phyloP scores from a whole-genome alignment of 2,797 vertebrate species.

The Artibeus lituratus region DNA sequence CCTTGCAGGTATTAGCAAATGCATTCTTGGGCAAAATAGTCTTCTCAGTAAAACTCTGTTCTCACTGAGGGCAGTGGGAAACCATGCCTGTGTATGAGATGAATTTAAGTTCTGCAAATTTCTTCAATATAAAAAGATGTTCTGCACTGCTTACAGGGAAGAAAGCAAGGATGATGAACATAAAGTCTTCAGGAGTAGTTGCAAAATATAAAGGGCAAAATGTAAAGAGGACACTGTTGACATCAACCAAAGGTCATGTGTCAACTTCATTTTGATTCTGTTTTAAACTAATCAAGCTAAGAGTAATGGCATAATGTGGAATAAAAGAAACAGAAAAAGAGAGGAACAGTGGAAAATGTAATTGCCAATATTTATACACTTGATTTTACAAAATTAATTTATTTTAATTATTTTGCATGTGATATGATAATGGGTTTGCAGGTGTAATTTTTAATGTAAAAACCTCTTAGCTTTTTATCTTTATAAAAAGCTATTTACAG shows the following conservation, averaged over 20 bases:
- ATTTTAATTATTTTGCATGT: background rate
- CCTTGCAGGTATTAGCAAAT: background rate
- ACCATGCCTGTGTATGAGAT: background rate
- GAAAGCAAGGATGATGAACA: background rate
- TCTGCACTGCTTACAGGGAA: background rate
- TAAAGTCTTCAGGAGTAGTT: background rate
- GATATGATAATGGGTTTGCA: background rate
- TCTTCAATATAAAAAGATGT: background rate
- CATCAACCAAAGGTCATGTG: background rate
- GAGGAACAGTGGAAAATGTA: background rate
- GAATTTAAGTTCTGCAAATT: background rate
- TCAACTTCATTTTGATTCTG: background rate
- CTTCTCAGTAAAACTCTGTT: background rate
- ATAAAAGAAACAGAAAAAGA: background rate
- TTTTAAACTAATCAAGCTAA: background rate
- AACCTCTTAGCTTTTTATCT: background rate
- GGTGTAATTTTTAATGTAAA: background rate
- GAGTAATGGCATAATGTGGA: background rate
- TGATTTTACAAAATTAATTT: background rate
- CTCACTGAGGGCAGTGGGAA: background rate
- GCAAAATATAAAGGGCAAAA: background rate
- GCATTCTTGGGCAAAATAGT: background rate
- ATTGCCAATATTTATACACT: background rate
- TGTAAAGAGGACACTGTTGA: background rate
- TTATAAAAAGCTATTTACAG: background rate